These are phyloP conservation scores for Urocyon cinereoargenteus DNA, from an alignment of 2,797 vertebrate species.

Conservation along the genomic window DNA sequence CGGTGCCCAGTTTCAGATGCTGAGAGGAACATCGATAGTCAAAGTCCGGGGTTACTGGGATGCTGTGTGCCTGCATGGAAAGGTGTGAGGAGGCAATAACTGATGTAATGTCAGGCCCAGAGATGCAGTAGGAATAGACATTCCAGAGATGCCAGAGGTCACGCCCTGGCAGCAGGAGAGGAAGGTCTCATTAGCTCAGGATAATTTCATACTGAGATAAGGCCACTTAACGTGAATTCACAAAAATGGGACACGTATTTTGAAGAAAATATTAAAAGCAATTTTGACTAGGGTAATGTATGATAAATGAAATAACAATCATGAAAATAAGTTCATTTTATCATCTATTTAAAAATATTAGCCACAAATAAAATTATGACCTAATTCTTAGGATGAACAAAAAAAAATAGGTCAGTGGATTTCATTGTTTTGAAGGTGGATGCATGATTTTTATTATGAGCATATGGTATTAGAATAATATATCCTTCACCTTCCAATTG, in stretches of 20 bases:
- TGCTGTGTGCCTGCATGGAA: neutral
- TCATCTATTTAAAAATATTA: neutral
- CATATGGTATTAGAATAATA: neutral
- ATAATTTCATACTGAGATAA: neutral
- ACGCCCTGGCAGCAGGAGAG: neutral
- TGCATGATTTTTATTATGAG: neutral
- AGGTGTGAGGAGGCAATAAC: neutral
- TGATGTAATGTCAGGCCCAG: accelerated
- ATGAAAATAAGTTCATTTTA: neutral
- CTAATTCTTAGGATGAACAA: neutral
- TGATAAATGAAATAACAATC: neutral
- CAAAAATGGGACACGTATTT: neutral
- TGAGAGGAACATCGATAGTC: neutral
- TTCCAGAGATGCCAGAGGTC: neutral
- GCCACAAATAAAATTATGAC: neutral
- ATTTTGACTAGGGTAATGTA: neutral
- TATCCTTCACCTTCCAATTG: neutral
- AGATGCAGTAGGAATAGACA: too few species aligned
- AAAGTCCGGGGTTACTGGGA: neutral
- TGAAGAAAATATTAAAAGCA: neutral
- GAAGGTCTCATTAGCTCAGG: neutral
- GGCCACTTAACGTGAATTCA: neutral
- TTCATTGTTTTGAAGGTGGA: neutral
- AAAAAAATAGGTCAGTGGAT: neutral
- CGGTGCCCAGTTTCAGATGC: neutral